Percentiles rank a stretch among this genome's conserved stretches.
These are phyloP conservation scores for Zoroaster sp. DNA, from an alignment of 53 echinoderm and acorn worm species.

Conservation along the genomic window DNA sequence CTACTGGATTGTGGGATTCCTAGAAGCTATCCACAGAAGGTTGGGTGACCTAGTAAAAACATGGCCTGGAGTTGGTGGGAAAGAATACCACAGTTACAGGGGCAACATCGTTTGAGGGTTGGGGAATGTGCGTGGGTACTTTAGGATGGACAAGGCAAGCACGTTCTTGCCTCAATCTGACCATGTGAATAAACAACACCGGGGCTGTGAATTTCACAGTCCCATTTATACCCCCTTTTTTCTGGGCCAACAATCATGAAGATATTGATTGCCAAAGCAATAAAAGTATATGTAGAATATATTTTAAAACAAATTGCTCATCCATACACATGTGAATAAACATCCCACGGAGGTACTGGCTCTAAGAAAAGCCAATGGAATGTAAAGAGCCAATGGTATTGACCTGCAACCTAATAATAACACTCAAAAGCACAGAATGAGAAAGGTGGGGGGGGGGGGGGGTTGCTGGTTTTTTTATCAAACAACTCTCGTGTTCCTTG, in stretches of 20 bases:
- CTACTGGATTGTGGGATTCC: not conserved
- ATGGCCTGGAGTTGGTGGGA: slow-evolving; percentile 1
- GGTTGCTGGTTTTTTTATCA: not conserved
- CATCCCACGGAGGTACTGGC: not conserved
- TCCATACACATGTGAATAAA: slow-evolving; percentile 30
- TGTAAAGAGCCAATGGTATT: not conserved
- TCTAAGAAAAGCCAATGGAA: slow-evolving; percentile 1
- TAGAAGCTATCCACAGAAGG: slow-evolving; percentile 5
- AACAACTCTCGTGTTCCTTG: not conserved
- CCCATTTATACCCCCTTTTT: not conserved
- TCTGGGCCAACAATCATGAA: not conserved
- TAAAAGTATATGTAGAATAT: not conserved
- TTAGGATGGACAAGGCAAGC: not conserved
- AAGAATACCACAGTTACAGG: not conserved
- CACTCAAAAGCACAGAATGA: not conserved
- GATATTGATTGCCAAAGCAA: not conserved
- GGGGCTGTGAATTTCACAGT: not conserved
- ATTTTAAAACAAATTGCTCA: not conserved
- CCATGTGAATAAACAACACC: not conserved
- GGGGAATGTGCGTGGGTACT: not conserved
- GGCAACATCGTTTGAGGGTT: not conserved
- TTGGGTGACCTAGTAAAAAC: slow-evolving; percentile 37
- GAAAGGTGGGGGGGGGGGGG: not conserved
- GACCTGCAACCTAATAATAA: slow-evolving; percentile 27
- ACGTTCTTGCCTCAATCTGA: not conserved